Evolutionary conservation across 2,113 vertebrate genomes (phyloP), one percentile per base, ranked within the genome.

Genomic region (Dasyornis broadbenti): DNA sequence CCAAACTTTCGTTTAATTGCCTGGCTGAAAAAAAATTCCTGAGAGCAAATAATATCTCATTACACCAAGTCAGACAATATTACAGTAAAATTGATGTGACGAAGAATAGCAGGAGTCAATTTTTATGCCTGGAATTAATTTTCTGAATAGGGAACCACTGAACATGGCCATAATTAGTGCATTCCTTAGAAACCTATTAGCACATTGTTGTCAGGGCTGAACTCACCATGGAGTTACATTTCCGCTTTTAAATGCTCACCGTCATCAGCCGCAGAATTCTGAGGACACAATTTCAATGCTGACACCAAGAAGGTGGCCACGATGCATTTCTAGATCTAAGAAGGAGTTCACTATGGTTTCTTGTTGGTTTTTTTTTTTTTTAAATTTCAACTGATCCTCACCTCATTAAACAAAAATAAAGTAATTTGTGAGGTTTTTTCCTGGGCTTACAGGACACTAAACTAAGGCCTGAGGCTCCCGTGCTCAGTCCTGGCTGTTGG

Each of bases 121-220:
- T 83, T 86, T 85, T 94, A 85, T 84, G 54, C 57, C 68, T 80
- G 42, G 37, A 90, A 87, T 21, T 78, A 61, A 92, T 92, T 94
- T 94, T 89, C 61, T 71, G 75, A 77, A 56, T 12, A 64, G 68
- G 26, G n/a, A 87, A 72, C 59, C 45, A 50, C 64, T 84, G 66
- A 88, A 63, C 19, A 60, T 50, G 78, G 37, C 47, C 44, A 26
- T 68, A 85, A 82, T 64, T 73, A 59, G 37, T 26, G 42, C 52
- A 44, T 80, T 96, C 37, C 66, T 87, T 72, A 56, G 42, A 79
- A 85, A 87, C 4, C 49, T 44, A 53, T 84, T 71, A 73, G 24
- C 26, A 44, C 8, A 28, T 60, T 30, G 71, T 65, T 93, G 91
- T 83, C 28, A 77, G 17, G 70, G 81, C 30, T 86, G 66, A 75